A percentile compares a stretch with the other conserved stretches of the same genome.
Evolutionary conservation across 2,888 invertebrate species (phyloP).

Genomic region (Leptopilina myrica): DNA sequence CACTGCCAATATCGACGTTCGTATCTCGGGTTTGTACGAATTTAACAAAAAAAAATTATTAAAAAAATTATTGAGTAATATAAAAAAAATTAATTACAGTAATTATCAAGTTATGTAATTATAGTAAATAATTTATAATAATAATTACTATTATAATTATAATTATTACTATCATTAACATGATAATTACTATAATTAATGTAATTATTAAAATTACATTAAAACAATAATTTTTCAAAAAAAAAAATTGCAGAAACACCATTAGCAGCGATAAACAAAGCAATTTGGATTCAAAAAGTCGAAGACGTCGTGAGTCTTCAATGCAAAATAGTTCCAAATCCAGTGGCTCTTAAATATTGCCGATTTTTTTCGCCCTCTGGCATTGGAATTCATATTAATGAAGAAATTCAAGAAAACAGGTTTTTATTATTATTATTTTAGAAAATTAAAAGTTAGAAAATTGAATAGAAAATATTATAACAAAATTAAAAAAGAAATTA

Average conservation of each 20-base stretch:
- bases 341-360: slow-evolving; percentile 77
- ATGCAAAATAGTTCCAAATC: slow-evolving; percentile 77
- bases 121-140: no score
- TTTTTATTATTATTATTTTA: not conserved
- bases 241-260: slow-evolving; percentile 58
- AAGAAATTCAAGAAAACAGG: slow-evolving; percentile 71
- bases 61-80: no score
- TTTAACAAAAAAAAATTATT: not conserved
- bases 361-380: slow-evolving; percentile 76
- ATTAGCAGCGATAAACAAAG: slow-evolving; percentile 72
- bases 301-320: slow-evolving; percentile 72
- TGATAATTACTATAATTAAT: no score
- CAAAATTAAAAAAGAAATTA: not conserved
- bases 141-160: no score
- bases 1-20: slow-evolving; percentile 72
- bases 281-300: slow-evolving; percentile 64
- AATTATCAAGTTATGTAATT: no score
- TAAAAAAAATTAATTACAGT: no score
- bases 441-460: not conserved
- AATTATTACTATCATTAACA: no score
- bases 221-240: not conserved
- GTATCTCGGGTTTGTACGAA: slow-evolving; percentile 73
- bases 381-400: slow-evolving; percentile 76
- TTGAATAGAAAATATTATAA: not conserved
- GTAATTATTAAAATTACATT: no score